phyloP scores from a whole-genome alignment of 2,797 vertebrate species.

The Epinephelus awoara region DNA sequence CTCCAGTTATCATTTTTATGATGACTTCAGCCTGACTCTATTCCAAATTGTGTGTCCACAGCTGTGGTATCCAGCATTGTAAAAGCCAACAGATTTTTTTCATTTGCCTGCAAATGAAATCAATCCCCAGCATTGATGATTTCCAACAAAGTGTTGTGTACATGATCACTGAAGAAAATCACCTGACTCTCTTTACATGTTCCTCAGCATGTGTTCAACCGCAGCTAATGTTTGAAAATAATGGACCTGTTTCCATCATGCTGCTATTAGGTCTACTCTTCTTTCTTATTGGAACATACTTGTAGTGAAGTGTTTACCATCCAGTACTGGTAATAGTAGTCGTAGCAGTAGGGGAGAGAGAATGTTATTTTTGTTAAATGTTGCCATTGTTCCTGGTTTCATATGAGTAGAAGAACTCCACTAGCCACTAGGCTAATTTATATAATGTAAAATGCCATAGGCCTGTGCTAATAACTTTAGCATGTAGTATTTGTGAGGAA shows the following conservation, averaged over 20 bases:
- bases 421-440: too few relatives aligned
- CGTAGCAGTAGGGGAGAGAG: neutral
- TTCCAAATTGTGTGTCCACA: neutral
- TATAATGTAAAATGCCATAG: too few relatives aligned
- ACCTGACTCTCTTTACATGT: neutral
- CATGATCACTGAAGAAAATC: neutral
- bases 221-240: neutral
- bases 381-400: too few relatives aligned
- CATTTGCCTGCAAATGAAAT: neutral
- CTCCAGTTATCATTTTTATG: too few relatives aligned
- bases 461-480: too few relatives aligned
- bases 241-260: neutral
- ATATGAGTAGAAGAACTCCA: neutral
- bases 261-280: neutral
- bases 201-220: neutral
- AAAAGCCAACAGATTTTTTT: neutral
- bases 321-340: neutral
- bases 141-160: neutral
- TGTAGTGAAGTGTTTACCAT: neutral
- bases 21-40: too few relatives aligned
- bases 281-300: neutral
- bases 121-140: too few relatives aligned
- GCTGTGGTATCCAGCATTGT: neutral
- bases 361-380: neutral
- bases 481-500: too few relatives aligned